phyloP scores from a whole-genome alignment of 1,140 invertebrate species.

The Hyles vespertilio region DNA sequence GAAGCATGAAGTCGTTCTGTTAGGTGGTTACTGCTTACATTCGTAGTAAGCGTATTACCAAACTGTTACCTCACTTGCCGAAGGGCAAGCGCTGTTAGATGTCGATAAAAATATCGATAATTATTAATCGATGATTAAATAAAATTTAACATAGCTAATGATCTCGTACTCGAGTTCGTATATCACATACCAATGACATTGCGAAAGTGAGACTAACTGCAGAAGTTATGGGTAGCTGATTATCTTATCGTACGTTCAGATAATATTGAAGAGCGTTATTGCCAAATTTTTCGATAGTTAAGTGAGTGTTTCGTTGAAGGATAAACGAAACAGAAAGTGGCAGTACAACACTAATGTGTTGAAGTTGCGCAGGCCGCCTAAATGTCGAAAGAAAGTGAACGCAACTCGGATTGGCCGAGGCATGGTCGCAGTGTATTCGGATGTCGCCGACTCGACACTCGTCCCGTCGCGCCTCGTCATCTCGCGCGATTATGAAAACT shows the following conservation, averaged over 20 bases:
- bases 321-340: slow-evolving; percentile 14
- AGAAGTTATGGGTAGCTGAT: neutral
- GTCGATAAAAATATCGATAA: slow-evolving; percentile 9
- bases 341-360: slow-evolving; percentile 38
- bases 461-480: slow-evolving; percentile 11
- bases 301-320: slow-evolving; percentile 4
- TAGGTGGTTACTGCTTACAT: slow-evolving; percentile 9
- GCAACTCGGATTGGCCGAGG: slow-evolving; percentile 25
- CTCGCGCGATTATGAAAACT: slow-evolving; percentile 26
- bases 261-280: neutral
- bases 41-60: slow-evolving; percentile 6
- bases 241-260: slow-evolving; percentile 2
- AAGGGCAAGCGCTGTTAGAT: slow-evolving; percentile 14
- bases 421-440: slow-evolving; percentile 22
- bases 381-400: slow-evolving; percentile 72
- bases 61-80: slow-evolving; percentile 33
- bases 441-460: slow-evolving; percentile 20
- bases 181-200: neutral
- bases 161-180: neutral
- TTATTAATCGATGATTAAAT: neutral
- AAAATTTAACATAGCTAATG: neutral
- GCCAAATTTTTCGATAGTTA: too few species aligned
- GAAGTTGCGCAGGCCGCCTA: slow-evolving; percentile 49
- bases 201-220: neutral
- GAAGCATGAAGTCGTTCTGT: slow-evolving; percentile 37